Conservation (phyloP, 2,113 vertebrate genomes). For the Hydrolagus affinis region DNA sequence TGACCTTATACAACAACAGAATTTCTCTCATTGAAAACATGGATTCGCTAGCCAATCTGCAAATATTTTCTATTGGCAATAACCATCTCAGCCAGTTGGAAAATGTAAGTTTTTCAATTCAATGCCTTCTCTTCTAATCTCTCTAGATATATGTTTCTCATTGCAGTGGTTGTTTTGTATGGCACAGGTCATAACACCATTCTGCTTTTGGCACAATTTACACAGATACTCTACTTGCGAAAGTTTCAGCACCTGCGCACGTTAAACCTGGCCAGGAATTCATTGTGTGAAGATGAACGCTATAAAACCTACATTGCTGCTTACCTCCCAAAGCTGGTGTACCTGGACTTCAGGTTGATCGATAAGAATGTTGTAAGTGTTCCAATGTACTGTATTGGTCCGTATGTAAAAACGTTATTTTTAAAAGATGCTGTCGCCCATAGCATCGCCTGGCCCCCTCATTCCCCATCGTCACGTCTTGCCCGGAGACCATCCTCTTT, state of each 20-base stretch:
- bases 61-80: conserved; percentile 70
- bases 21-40: conserved; percentile 77
- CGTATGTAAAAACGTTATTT: neutral
- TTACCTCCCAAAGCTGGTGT: conserved; percentile 66
- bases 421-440: neutral
- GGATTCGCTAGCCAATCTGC: conserved; percentile 65
- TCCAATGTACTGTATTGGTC: neutral
- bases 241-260: conserved; percentile 61
- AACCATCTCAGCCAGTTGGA: conserved; percentile 65
- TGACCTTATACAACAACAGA: conserved; percentile 75
- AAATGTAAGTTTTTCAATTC: conserved; percentile 58
- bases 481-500: no score
- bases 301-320: conserved; percentile 63
- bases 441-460: no score
- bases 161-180: neutral
- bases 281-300: conserved; percentile 50
- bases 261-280: conserved; percentile 70
- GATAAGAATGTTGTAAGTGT: conserved; percentile 58
- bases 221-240: conserved; percentile 71
- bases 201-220: neutral
- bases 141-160: neutral
- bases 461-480: no score
- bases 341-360: conserved; percentile 68
- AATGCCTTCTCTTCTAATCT: neutral
- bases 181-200: neutral